Conservation (phyloP, 1,140 invertebrate genomes). For the Archivesica marissinica region DNA sequence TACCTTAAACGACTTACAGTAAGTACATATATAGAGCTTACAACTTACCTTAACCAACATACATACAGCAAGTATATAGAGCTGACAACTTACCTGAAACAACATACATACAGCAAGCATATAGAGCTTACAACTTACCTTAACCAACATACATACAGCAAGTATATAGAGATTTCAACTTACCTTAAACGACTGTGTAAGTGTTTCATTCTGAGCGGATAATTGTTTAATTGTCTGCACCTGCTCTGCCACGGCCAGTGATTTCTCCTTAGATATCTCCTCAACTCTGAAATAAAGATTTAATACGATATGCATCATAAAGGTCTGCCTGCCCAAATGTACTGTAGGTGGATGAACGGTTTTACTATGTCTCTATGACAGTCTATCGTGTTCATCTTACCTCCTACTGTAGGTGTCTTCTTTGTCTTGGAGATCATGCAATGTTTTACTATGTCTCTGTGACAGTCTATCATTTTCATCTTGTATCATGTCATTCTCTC, state of each 20-base stretch:
- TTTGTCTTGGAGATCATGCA: constrained; percentile 80
- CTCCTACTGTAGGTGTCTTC: constrained; percentile 77
- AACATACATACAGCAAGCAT: not conserved
- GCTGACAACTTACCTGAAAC: not conserved
- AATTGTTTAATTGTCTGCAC: constrained; percentile 78
- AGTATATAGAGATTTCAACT: constrained; percentile 29
- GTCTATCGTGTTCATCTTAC: constrained; percentile 82
- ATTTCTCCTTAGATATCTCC: constrained; percentile 73
- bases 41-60: too few species aligned
- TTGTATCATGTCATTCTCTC: constrained; percentile 81
- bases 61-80: not conserved
- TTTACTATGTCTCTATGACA: constrained; percentile 80
- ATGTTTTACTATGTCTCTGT: constrained; percentile 78
- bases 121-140: not conserved
- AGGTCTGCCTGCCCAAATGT: too few species aligned
- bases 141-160: not conserved
- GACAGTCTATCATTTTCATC: constrained; percentile 82
- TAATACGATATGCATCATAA: too few species aligned
- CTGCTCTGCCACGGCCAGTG: constrained; percentile 67
- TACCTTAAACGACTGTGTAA: constrained; percentile 77
- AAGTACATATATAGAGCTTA: too few species aligned
- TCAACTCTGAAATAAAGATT: constrained; percentile 79
- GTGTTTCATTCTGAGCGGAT: constrained; percentile 76
- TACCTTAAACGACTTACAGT: too few species aligned
- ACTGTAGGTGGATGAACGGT: too few species aligned